These are phyloP conservation scores for Sturnus vulgaris DNA, from an alignment of 2,113 vertebrate genomes.

Conservation along the genomic window DNA sequence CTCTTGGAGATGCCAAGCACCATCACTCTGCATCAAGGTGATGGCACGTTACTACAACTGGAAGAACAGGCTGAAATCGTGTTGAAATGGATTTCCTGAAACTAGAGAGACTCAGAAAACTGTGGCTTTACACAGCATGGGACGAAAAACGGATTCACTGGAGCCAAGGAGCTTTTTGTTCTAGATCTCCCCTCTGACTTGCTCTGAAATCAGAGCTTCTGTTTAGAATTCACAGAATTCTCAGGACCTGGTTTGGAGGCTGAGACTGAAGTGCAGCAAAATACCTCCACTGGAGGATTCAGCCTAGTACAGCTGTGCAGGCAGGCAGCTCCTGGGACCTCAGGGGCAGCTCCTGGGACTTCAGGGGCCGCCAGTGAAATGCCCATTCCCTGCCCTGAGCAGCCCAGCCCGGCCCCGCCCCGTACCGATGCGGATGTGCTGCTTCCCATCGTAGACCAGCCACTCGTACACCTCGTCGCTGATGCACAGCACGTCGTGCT, in stretches of 20 bases:
- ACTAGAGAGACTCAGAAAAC: background rate
- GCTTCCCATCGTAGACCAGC: conserved; percentile 83
- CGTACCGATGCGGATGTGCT: conserved; percentile 88
- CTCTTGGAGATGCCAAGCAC: background rate
- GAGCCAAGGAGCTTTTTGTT: background rate
- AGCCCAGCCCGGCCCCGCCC: background rate
- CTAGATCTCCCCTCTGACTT: background rate
- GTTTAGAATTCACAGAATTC: background rate
- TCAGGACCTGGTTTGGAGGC: background rate
- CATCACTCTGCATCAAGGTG: background rate
- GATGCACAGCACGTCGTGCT: conserved; percentile 86
- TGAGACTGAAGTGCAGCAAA: background rate
- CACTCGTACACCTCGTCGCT: conserved; percentile 96
- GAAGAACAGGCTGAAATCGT: background rate
- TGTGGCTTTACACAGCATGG: background rate
- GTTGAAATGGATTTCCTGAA: background rate
- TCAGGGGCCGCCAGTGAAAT: background rate
- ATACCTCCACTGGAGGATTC: background rate
- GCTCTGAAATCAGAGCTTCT: background rate
- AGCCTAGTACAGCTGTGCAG: background rate
- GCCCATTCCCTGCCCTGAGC: background rate
- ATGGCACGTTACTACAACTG: background rate
- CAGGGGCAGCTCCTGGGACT: background rate
- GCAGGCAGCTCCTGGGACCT: background rate
- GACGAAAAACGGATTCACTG: background rate